Evolutionary conservation across 2,113 vertebrate genomes (phyloP).

Genomic region (Gallinago media): DNA sequence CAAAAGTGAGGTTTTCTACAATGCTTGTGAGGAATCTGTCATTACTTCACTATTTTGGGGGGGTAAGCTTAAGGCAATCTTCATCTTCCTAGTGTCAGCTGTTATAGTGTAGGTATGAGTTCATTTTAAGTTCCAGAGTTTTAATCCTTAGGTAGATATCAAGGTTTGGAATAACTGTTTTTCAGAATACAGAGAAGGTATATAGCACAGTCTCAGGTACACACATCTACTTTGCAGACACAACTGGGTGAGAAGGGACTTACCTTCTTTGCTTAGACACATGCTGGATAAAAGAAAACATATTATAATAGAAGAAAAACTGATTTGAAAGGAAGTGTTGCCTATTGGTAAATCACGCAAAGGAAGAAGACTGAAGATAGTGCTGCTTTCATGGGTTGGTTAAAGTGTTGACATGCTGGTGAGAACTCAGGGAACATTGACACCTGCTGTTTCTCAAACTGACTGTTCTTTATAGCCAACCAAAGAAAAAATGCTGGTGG

Average conservation of each 20-base stretch:
- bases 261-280: neutral
- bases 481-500: neutral
- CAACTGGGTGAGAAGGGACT: neutral
- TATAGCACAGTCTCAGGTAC: neutral
- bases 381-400: fast-evolving
- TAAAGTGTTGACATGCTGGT: neutral
- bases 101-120: neutral
- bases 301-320: neutral
- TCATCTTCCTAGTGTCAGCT: neutral
- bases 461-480: neutral
- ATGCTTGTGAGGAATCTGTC: neutral
- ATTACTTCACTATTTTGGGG: neutral
- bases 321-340: neutral
- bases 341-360: neutral
- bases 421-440: neutral
- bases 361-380: neutral
- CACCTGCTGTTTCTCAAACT: neutral
- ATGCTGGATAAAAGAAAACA: neutral
- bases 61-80: neutral
- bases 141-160: neutral
- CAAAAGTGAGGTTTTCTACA: neutral
- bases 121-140: neutral
- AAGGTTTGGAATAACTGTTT: neutral
- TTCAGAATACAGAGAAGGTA: neutral
- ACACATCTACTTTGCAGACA: neutral